Evolutionary conservation across 92 coral and sea anemone species (phyloP).

Genomic region (Desmophyllum pertusum): DNA sequence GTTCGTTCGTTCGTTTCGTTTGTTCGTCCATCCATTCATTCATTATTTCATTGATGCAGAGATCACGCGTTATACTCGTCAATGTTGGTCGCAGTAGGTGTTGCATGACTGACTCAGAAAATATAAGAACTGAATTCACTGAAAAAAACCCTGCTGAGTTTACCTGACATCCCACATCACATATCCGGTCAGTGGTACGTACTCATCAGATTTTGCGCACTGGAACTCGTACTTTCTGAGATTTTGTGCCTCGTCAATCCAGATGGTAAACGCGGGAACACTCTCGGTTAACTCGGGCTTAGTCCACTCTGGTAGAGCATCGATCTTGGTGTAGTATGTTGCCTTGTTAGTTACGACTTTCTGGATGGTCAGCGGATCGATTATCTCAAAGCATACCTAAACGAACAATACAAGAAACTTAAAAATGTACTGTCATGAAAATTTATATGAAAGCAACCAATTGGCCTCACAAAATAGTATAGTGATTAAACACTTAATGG

Average conservation of each 20-base stretch:
- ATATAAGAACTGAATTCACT: not conserved
- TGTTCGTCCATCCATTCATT: not conserved
- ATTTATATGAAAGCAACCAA: not conserved
- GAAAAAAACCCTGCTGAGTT: not conserved
- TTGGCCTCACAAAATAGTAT: no score
- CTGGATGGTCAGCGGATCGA: conserved; percentile 75
- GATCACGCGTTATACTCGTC: not conserved
- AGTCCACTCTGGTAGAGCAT: conserved; percentile 74
- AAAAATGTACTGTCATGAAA: not conserved
- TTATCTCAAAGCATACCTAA: conserved; percentile 89
- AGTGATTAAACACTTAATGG: no score
- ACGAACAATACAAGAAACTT: not conserved
- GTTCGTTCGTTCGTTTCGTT: not conserved
- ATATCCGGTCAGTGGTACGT: conserved; percentile 70
- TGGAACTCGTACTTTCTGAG: conserved; percentile 88
- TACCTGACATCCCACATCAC: conserved; percentile 76
- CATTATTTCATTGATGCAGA: not conserved
- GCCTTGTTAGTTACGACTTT: conserved; percentile 83
- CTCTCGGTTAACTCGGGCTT: conserved; percentile 76
- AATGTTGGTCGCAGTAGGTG: not conserved
- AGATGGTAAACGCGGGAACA: conserved; percentile 84
- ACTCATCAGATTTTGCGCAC: conserved; percentile 72
- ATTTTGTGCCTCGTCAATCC: conserved; percentile 63
- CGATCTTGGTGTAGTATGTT: conserved; percentile 64
- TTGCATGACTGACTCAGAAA: not conserved